Evolutionary conservation across 2,113 vertebrate genomes (phyloP).

Genomic region (Osmerus eperlanus): DNA sequence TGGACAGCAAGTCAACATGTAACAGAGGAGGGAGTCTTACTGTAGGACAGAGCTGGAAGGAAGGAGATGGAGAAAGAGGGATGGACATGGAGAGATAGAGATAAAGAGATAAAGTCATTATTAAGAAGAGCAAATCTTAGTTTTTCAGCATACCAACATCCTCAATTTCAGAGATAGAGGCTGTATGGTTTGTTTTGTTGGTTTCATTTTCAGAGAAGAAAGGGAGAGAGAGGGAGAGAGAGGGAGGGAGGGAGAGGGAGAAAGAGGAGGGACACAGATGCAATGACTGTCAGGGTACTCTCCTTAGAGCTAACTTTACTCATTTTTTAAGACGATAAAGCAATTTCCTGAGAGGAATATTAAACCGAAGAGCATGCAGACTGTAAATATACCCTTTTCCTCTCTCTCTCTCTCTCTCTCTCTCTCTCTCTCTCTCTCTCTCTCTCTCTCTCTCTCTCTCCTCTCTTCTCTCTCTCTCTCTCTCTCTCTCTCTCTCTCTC

Average conservation of each 20-base stretch:
- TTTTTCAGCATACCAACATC: too few species aligned
- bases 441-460: not conserved
- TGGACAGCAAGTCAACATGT: too few species aligned
- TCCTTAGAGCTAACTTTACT: constrained; percentile 37
- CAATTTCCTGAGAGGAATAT: constrained; percentile 49
- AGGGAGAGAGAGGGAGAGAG: constrained; percentile 74
- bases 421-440: not conserved
- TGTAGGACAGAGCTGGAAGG: constrained; percentile 54
- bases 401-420: too few species aligned
- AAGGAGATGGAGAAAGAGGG: constrained; percentile 17
- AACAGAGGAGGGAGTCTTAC: constrained; percentile 72
- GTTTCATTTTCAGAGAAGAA: too few species aligned
- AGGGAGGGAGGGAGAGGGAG: constrained; percentile 77
- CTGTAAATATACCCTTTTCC: not conserved
- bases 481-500: not conserved
- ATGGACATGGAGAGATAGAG: not conserved
- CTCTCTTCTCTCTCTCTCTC: constrained; percentile 12
- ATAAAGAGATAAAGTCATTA: not conserved
- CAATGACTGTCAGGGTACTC: constrained; percentile 33
- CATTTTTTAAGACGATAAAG: constrained; percentile 35
- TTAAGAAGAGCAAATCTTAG: too few species aligned
- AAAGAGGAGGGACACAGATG: constrained; percentile 19
- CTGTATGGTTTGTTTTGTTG: too few species aligned
- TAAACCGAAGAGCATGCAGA: constrained; percentile 25
- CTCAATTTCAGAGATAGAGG: too few species aligned